Conservation (phyloP, 2,113 vertebrate species). For the Picathartes gymnocephalus region DNA sequence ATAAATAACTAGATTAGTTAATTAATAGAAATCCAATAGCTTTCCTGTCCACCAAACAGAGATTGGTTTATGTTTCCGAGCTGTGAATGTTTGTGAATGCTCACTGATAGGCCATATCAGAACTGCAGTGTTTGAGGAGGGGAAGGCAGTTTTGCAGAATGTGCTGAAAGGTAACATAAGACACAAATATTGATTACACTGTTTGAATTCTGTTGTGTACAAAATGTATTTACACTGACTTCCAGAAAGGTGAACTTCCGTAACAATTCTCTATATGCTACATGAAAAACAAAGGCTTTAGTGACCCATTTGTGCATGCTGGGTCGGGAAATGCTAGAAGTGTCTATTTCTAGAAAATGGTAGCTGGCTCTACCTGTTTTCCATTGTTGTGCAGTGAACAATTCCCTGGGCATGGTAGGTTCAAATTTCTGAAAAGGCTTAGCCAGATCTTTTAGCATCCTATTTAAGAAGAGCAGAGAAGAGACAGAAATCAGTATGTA, state of each 20-base stretch:
- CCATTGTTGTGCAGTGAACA: background rate
- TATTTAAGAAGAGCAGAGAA: background rate
- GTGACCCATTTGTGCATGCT: accelerated
- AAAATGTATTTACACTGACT: background rate
- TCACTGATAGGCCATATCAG: accelerated
- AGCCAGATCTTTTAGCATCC: background rate
- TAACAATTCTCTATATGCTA: background rate
- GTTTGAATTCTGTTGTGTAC: background rate
- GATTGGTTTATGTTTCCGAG: background rate
- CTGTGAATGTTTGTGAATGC: background rate
- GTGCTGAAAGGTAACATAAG: background rate
- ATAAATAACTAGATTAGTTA: background rate
- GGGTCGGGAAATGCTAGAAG: background rate
- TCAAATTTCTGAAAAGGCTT: background rate
- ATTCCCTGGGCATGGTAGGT: too few relatives aligned
- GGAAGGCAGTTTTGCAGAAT: background rate
- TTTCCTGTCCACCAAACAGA: background rate
- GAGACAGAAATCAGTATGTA: background rate
- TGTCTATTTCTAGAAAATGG: background rate
- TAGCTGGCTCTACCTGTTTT: background rate
- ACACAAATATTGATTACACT: background rate
- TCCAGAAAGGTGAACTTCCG: background rate
- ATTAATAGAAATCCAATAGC: background rate
- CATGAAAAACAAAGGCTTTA: background rate
- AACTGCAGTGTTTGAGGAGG: background rate